phyloP scores from a whole-genome alignment of 1,140 invertebrate genomes.

The Brachionus rotundiformis region DNA sequence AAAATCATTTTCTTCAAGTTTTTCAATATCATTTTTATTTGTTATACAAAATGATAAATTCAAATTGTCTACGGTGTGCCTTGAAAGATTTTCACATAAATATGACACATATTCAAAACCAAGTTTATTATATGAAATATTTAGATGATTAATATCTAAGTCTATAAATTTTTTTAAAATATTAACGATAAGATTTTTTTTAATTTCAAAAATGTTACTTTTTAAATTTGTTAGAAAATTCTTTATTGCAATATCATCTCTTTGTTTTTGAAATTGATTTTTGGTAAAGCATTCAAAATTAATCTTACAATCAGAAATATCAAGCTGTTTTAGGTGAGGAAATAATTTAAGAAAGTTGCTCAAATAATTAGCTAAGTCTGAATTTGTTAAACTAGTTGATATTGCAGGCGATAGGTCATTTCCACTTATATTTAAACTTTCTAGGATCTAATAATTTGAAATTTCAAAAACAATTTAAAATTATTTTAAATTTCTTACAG shows the following conservation, averaged over 20 bases:
- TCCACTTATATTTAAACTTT: slow-evolving; percentile 6
- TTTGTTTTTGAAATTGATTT: neutral
- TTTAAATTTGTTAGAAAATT: neutral
- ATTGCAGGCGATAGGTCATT: slow-evolving; percentile 1
- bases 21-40: neutral
- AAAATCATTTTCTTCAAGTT: neutral
- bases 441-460: neutral
- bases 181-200: neutral
- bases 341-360: neutral
- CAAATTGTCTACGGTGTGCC: neutral
- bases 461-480: neutral
- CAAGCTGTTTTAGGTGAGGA: neutral
- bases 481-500: neutral
- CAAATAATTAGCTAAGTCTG: slow-evolving; percentile 6
- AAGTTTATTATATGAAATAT: slow-evolving; percentile 24
- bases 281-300: slow-evolving; percentile 5
- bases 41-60: neutral
- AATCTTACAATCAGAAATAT: slow-evolving; percentile 36
- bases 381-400: neutral
- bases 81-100: slow-evolving; percentile 10
- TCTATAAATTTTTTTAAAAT: neutral
- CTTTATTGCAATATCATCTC: neutral
- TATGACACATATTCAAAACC: neutral
- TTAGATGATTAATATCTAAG: neutral
- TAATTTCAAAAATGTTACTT: neutral